phyloP scores from a whole-genome alignment of 2,888 invertebrate species.

The Dromius quadrimaculatus region DNA sequence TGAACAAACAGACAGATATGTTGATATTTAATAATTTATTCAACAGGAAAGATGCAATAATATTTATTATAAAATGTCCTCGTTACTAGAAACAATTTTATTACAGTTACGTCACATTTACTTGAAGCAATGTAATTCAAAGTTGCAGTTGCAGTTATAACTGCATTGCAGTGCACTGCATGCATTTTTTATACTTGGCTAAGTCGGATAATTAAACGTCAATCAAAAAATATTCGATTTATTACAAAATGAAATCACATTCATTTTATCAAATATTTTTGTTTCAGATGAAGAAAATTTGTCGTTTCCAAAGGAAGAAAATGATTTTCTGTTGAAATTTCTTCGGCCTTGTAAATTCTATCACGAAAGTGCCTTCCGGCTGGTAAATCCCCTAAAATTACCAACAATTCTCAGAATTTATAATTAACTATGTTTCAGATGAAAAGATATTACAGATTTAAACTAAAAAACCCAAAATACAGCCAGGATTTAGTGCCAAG shows the following conservation, averaged over 20 bases:
- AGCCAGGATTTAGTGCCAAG: conserved; percentile 75
- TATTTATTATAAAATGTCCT: too few relatives aligned
- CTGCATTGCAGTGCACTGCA: too few relatives aligned
- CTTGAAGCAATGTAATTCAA: too few relatives aligned
- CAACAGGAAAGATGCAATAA: too few relatives aligned
- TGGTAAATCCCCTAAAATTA: conserved; percentile 74
- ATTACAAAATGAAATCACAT: neutral
- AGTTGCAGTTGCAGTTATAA: too few relatives aligned
- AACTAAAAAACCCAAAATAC: conserved; percentile 72
- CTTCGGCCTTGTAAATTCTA: conserved; percentile 90
- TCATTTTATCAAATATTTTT: neutral
- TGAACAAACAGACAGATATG: too few relatives aligned
- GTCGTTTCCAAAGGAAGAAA: conserved; percentile 75
- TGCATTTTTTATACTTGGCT: too few relatives aligned
- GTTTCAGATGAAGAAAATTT: conserved; percentile 75
- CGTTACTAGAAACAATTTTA: too few relatives aligned
- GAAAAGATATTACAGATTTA: conserved; percentile 79
- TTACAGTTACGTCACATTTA: too few relatives aligned
- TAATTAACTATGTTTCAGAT: conserved; percentile 68
- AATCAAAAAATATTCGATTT: neutral
- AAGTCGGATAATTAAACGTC: neutral
- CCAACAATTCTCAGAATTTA: neutral
- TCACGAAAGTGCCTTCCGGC: conserved; percentile 81
- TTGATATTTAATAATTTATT: too few relatives aligned
- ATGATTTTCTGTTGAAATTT: conserved; percentile 81